phyloP scores from a whole-genome alignment of 2,797 vertebrate species.

The Phoebastria nigripes region DNA sequence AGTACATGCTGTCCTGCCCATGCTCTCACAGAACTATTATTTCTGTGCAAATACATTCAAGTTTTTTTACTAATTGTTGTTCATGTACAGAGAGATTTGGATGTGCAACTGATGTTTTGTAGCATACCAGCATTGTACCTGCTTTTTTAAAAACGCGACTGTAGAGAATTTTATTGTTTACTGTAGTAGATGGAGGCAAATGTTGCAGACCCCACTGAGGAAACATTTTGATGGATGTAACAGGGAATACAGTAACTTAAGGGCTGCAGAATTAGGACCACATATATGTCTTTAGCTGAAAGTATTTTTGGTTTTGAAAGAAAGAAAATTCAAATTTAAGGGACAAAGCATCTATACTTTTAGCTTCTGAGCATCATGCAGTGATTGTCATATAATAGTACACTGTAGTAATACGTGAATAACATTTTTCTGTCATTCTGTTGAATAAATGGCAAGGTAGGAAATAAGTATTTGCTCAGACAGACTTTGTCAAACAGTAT shows the following conservation, averaged over 20 bases:
- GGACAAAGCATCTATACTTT: not conserved
- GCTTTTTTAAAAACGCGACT: not conserved
- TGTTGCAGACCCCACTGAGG: not conserved
- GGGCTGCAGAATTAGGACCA: not conserved
- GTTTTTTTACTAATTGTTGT: not conserved
- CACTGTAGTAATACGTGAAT: not conserved
- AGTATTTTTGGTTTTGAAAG: not conserved
- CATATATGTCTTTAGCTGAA: not conserved
- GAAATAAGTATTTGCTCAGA: not conserved
- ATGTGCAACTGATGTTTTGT: not conserved
- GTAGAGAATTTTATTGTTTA: not conserved
- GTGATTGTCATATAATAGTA: not conserved
- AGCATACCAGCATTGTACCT: not conserved
- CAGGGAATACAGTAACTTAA: not conserved
- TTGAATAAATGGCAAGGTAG: not conserved
- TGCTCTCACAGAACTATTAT: not conserved
- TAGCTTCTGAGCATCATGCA: not conserved
- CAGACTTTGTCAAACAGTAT: not conserved
- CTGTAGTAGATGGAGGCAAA: not conserved
- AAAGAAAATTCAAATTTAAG: not conserved
- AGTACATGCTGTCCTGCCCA: not conserved
- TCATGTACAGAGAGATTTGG: not conserved
- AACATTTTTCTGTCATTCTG: not conserved
- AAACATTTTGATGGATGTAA: not conserved
- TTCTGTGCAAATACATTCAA: not conserved